Conservation (phyloP, 2,888 invertebrate species). For the Acrocera orbiculus region DNA sequence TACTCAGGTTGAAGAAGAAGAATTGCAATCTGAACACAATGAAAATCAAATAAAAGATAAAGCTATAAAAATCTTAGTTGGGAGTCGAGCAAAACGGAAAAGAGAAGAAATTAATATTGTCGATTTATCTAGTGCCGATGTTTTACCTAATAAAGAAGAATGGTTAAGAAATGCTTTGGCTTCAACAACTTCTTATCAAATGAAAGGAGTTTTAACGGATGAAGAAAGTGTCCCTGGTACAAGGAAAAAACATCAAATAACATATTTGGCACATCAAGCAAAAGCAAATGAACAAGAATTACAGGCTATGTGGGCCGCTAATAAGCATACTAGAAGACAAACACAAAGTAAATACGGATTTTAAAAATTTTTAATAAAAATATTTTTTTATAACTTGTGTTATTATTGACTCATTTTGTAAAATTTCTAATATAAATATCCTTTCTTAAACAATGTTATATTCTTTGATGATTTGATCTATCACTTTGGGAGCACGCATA, state of each 20-base stretch:
- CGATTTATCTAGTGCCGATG: conserved; percentile 65
- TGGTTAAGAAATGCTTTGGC: conserved; percentile 67
- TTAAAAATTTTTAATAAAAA: conserved; percentile 30
- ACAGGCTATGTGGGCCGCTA: conserved; percentile 87
- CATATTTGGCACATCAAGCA: conserved; percentile 80
- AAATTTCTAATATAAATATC: no score
- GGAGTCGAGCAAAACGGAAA: conserved; percentile 43
- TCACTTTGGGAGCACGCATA: no score
- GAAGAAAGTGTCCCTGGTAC: conserved; percentile 41
- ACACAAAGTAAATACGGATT: conserved; percentile 96
- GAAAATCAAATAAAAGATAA: conserved; percentile 12
- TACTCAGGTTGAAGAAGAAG: conserved; percentile 1
- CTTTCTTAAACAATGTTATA: no score
- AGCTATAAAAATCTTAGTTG: conserved; percentile 46
- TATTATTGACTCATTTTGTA: no score
- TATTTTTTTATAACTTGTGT: no score
- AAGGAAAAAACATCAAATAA: conserved; percentile 85
- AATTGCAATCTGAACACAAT: not conserved
- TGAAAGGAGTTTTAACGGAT: conserved; percentile 32
- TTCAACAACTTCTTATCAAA: conserved; percentile 40
- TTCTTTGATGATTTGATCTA: no score
- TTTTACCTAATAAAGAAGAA: conserved; percentile 59
- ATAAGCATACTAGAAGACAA: conserved; percentile 63
- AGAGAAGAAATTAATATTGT: conserved; percentile 48
- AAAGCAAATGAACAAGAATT: conserved; percentile 87